Evolutionary conservation across 2,797 vertebrate genomes (phyloP).

Genomic region (Poecilia picta): DNA sequence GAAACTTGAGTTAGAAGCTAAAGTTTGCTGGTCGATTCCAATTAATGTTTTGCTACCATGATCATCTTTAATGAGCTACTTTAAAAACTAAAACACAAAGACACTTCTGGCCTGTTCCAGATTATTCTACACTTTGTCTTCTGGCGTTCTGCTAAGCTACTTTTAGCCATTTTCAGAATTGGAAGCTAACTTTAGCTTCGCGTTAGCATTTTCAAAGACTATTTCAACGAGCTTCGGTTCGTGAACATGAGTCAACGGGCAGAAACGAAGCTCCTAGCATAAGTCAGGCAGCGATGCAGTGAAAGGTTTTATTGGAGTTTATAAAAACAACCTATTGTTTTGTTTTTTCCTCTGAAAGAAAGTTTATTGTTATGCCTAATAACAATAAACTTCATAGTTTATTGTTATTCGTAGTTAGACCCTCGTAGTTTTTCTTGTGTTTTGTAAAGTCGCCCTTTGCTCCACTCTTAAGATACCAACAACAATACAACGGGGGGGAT

Average conservation of each 20-base stretch:
- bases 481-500: background rate
- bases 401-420: too few relatives aligned
- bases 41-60: too few relatives aligned
- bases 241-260: background rate
- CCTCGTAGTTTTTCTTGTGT: background rate
- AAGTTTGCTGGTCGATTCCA: too few relatives aligned
- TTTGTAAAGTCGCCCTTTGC: background rate
- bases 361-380: background rate
- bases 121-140: background rate
- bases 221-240: background rate
- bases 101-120: background rate
- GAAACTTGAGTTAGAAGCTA: too few relatives aligned
- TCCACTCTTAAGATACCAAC: background rate
- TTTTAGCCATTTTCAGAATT: background rate
- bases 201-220: background rate
- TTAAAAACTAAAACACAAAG: background rate
- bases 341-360: background rate
- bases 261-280: background rate
- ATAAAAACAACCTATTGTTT: background rate
- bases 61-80: background rate
- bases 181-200: background rate
- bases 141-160: background rate
- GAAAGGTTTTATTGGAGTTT: background rate
- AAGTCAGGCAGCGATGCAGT: background rate
- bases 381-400: too few relatives aligned